These are phyloP conservation scores for Euplagia quadripunctaria DNA, from an alignment of 2,888 invertebrate genomes.

Conservation along the genomic window DNA sequence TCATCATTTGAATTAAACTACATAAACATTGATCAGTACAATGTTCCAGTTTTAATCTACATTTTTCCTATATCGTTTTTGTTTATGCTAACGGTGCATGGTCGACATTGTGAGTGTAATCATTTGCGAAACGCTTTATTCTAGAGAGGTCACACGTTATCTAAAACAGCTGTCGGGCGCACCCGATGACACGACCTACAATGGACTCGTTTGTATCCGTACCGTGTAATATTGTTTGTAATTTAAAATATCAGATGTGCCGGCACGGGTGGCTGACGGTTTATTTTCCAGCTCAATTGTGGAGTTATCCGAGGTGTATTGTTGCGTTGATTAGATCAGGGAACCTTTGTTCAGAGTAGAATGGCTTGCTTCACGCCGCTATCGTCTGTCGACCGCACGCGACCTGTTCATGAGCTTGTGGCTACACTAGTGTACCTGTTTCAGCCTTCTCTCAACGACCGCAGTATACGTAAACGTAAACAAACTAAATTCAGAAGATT, in stretches of 20 bases:
- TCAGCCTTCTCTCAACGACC: conserved; percentile 53
- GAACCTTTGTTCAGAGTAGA: conserved; percentile 79
- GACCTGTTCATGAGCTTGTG: conserved; percentile 66
- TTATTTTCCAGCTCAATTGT: conserved; percentile 79
- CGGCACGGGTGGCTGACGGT: conserved; percentile 66
- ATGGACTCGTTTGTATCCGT: conserved; percentile 80
- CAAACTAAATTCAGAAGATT: conserved; percentile 41
- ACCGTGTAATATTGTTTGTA: conserved; percentile 83
- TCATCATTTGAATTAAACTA: conserved; percentile 10
- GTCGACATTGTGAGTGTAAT: conserved; percentile 62
- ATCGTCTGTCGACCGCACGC: conserved; percentile 73
- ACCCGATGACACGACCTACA: conserved; percentile 69
- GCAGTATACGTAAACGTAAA: conserved; percentile 55
- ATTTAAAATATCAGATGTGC: conserved; percentile 82
- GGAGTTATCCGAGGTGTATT: conserved; percentile 80
- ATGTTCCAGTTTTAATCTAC: conserved; percentile 6
- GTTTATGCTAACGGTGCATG: conserved; percentile 50
- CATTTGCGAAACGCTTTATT: conserved; percentile 75
- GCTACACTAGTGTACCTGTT: conserved; percentile 60
- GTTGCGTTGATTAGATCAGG: conserved; percentile 86
- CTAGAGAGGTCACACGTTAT: conserved; percentile 82
- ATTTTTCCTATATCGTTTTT: conserved; percentile 27
- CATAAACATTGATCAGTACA: not conserved
- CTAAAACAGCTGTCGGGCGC: conserved; percentile 83
- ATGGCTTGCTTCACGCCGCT: conserved; percentile 70